Evolutionary conservation across 2,888 invertebrate species (phyloP), one percentile per base, ranked within the genome.

Genomic region (Netelia melanura): DNA sequence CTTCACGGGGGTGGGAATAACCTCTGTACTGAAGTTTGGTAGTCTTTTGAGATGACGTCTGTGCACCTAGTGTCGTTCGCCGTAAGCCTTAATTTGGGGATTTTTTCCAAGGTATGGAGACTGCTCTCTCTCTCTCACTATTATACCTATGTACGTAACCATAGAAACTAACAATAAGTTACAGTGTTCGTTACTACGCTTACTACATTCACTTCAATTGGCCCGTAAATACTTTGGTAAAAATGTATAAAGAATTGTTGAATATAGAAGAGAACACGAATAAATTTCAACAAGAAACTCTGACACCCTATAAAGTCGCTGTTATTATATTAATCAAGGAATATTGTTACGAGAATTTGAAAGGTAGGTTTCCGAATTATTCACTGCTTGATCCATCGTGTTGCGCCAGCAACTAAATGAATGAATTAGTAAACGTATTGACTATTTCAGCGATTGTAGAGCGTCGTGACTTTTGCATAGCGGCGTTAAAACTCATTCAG

Each of bases 301-400:
- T 98, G 74, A 97, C 97, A 0, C 97, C 97, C 0, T 97, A 97
- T 90, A 97, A 97, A 95, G 95, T 98, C 88, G 96, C 97, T 1
- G 96, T 97, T 11, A 95, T 97, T 3, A 95, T 97, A 79, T 95
- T 98, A 90, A 96, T 97, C 61, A 95, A 96, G 89, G 96, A 97
- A 92, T 97, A 97, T 94, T 96, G 97, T 72, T 94, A 96, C 88
- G 95, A 96, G 89, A 95, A 95, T 93, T 93, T 94, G 62, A 94
- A 94, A 91, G 94, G 95, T 95, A 89, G 80, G 62, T 80, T 54
- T 72, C 48, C 68, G 68, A 78, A 72, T 61, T 30, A 14, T 61
- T 67, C 65, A 17, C 30, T 30, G 30, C 30, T 30, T 67, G 64
- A 68, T 38, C 8, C 38, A 38, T 38, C 6, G 8, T 38, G 38